Conservation (phyloP, 2,113 vertebrate genomes). For the Sphyrna mokarran region DNA sequence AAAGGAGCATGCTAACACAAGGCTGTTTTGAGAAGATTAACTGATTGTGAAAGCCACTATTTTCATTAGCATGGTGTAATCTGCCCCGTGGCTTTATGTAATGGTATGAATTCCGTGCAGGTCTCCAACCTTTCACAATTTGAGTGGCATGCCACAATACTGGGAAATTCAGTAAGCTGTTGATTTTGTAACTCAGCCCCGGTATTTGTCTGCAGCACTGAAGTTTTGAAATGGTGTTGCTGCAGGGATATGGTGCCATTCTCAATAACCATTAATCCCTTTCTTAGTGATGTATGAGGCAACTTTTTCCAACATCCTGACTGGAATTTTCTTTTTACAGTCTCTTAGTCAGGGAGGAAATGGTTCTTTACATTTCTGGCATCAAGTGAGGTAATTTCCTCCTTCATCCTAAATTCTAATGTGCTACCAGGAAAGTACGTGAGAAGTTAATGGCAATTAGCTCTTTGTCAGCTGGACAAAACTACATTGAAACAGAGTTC, state of each 20-base stretch:
- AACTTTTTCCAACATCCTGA: conserved; percentile 21
- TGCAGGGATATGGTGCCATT: background rate
- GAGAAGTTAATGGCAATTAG: background rate
- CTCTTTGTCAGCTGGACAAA: background rate
- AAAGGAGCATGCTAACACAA: too few relatives aligned
- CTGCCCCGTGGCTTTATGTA: background rate
- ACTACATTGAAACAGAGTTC: background rate
- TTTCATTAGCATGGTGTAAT: background rate
- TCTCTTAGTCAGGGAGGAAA: background rate
- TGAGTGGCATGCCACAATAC: background rate
- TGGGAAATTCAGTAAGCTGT: background rate
- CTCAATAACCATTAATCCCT: background rate
- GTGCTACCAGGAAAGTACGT: background rate
- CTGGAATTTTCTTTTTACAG: conserved; percentile 3
- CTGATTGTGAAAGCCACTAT: background rate
- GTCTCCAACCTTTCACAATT: background rate
- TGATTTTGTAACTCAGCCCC: background rate
- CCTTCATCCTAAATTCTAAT: background rate
- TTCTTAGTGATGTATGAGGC: background rate
- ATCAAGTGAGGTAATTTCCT: background rate
- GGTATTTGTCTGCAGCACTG: background rate
- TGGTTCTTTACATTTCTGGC: background rate
- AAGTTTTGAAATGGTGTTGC: background rate
- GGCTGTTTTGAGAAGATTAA: background rate
- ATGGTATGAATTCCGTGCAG: too few relatives aligned